Conservation (phyloP, 1,140 invertebrate genomes). For the Asobara japonica region DNA sequence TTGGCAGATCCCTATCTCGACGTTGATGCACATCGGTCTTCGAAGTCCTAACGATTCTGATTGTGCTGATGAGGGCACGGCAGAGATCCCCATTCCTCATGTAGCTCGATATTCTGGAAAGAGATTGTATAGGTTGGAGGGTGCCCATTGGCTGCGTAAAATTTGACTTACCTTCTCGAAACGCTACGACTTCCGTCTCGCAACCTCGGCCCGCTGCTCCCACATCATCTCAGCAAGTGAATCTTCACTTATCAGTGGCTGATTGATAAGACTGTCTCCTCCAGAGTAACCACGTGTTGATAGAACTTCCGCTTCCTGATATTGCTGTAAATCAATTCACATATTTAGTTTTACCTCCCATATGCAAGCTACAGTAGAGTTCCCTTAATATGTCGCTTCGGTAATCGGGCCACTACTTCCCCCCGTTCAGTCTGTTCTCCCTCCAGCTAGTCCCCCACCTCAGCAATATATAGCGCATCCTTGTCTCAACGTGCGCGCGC, state of each 20-base stretch:
- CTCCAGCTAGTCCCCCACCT: too few relatives aligned
- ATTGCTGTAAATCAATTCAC: constrained; percentile 68
- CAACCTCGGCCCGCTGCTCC: constrained; percentile 71
- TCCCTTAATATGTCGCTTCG: too few relatives aligned
- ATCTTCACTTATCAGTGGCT: constrained; percentile 75
- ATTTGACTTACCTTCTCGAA: constrained; percentile 49
- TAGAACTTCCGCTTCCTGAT: constrained; percentile 75
- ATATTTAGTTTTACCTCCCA: constrained; percentile 1
- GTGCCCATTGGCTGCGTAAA: not conserved
- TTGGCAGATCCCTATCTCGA: constrained; percentile 48
- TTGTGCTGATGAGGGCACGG: constrained; percentile 25
- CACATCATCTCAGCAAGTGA: constrained; percentile 69
- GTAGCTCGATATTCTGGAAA: constrained; percentile 42
- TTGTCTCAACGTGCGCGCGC: too few relatives aligned
- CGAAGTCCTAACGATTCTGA: constrained; percentile 14
- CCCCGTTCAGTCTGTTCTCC: too few relatives aligned
- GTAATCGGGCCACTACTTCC: too few relatives aligned
- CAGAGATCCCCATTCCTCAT: constrained; percentile 27
- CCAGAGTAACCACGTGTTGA: constrained; percentile 78
- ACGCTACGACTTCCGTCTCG: constrained; percentile 61
- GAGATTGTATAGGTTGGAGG: not conserved
- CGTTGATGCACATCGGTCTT: constrained; percentile 7
- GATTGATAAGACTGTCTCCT: constrained; percentile 76
- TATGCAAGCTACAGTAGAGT: too few relatives aligned
- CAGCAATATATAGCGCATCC: too few relatives aligned